A percentile compares a stretch with the other conserved stretches of the same genome.
Evolutionary conservation across 1,140 invertebrate species (phyloP).

Genomic region (Yoshiicerus persimilis): DNA sequence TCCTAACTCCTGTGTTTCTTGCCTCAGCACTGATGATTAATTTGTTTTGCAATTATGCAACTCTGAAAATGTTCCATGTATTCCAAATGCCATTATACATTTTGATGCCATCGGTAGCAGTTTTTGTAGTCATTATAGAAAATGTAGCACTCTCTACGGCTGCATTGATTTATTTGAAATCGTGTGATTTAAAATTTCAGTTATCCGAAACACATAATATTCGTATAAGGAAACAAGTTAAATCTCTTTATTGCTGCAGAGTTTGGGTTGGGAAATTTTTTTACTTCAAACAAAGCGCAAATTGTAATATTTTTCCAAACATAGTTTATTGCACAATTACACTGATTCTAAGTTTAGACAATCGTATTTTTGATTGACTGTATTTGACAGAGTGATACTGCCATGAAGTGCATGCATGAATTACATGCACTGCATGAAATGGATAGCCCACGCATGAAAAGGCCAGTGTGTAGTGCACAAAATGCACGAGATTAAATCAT

Average conservation of each 20-base stretch:
- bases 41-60: background rate
- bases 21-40: background rate
- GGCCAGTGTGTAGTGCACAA: too few relatives aligned
- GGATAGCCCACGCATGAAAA: too few relatives aligned
- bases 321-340: background rate
- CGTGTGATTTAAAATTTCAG: background rate
- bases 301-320: background rate
- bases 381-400: too few relatives aligned
- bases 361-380: too few relatives aligned
- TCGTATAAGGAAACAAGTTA: background rate
- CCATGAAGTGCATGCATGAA: too few relatives aligned
- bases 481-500: too few relatives aligned
- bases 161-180: background rate
- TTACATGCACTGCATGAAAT: too few relatives aligned
- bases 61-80: background rate
- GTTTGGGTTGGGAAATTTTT: background rate
- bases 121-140: background rate
- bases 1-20: background rate
- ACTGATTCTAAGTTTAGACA: background rate
- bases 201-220: background rate
- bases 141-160: background rate
- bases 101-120: background rate
- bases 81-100: background rate
- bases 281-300: background rate
- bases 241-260: background rate